Base-by-base conservation (phyloP, 2,888 invertebrate species). In the Eristalinus aeneus region DNA sequence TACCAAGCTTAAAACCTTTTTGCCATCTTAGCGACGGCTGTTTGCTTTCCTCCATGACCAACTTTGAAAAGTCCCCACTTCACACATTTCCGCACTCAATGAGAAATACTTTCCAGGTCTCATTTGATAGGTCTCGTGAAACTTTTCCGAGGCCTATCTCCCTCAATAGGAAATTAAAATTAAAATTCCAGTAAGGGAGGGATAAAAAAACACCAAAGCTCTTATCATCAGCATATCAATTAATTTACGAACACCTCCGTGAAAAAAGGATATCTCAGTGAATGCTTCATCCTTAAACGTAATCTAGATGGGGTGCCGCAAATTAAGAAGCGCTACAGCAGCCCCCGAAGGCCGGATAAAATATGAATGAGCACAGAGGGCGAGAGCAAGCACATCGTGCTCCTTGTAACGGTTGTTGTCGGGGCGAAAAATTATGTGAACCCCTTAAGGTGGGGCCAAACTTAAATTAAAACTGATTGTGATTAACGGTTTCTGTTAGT, bases 401-500 rank as follows among this genome's bases (percentile, higher is more conserved):
- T 39, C 4, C 16, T 39, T 12, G 39, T n/a, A 12, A 1, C n/a
- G 39, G 27, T 5, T n/a, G 27, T 5, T n/a, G 39, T n/a, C 46
- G 46, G 46, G 6, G 16, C n/a, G 39, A 46, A 16, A 46, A 46
- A 46, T 16, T 16, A 46, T 16, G 8, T 6, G 6, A 46, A n/a
- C 16, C 46, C 46, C 46, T 46, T 46, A 46, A 46, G 46, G 46
- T 46, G 46, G 8, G 16, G 16, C n/a, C 46, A 63, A 79, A 79
- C 67, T 79, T 61, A 79, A 79, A 79, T 79, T 73, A 79, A 79
- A 79, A 73, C 73, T 79, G 61, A 79, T 73, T 79, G 67, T 79
- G 73, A 79, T 79, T 67, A 79, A 79, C 73, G 79, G 79, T 73
- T 79, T 60, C 61, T 61, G 72, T 36, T 67, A 67, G 67, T 68